Evolutionary conservation across 2,888 invertebrate species (phyloP).

Genomic region (Apotomis turbidana): DNA sequence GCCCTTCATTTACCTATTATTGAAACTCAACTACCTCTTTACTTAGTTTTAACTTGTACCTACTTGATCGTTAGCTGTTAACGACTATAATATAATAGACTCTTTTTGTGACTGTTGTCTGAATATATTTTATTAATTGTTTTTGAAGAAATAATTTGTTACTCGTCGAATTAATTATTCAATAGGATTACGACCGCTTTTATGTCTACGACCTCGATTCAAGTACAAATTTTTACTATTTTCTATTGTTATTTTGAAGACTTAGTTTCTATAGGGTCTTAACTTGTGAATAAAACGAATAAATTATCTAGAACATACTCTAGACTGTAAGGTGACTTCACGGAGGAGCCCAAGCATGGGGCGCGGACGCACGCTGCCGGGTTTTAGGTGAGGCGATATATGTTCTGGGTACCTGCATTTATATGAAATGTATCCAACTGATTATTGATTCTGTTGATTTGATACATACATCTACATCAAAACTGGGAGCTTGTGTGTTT

Average conservation of each 20-base stretch:
- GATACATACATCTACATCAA: too few species aligned
- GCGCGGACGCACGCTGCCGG: conserved; percentile 6
- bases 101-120: conserved; percentile 79
- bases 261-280: conserved; percentile 62
- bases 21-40: conserved; percentile 83
- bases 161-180: conserved; percentile 65
- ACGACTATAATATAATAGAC: conserved; percentile 69
- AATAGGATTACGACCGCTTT: conserved; percentile 62
- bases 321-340: conserved; percentile 33
- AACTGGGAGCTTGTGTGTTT: too few species aligned
- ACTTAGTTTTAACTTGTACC: conserved; percentile 73
- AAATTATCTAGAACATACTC: conserved; percentile 36
- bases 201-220: conserved; percentile 78
- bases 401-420: not conserved
- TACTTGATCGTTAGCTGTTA: conserved; percentile 73
- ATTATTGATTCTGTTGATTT: too few species aligned
- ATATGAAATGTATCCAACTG: too few species aligned
- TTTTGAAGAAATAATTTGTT: conserved; percentile 71
- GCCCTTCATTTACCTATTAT: conserved; percentile 68
- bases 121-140: conserved; percentile 81
- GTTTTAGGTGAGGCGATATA: conserved; percentile 10
- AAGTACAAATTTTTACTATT: conserved; percentile 83
- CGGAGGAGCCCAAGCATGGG: conserved; percentile 12
- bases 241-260: conserved; percentile 81
- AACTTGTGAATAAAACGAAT: conserved; percentile 39